Base-by-base conservation (phyloP, 1,140 invertebrate genomes). In the Nasonia longicornis region DNA sequence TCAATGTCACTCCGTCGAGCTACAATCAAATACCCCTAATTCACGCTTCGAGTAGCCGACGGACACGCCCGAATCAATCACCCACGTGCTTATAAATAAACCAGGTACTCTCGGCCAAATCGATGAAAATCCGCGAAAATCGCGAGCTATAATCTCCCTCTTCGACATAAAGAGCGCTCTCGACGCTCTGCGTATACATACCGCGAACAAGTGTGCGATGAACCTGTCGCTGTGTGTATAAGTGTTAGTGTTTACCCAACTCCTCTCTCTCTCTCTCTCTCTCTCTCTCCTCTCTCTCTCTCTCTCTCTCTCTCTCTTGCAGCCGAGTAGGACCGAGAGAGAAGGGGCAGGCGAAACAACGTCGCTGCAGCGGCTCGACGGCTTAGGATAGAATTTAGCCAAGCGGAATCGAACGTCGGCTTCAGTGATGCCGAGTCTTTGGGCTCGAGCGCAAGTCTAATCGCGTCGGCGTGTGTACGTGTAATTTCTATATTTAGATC, bases 371-470 rank as follows among this genome's bases (percentile, higher is more conserved):
- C 48, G 12, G 67, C 3, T 10, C 31, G 67, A 1, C 31, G 31
- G 31, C 31, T 35, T 35, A 35, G 31, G 31, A 12, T 67, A 67
- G 35, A 20, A 71, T 42, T 38, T 29, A 38, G 69, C 35, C 35
- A 20, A 42, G 31, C 20, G 69, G 35, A 71, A 71, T 71, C 69
- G 69, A 71, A 71, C 26, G 16, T 71, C 31, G 20, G 69, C 35
- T 8, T 71, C 69, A 71, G 69, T 71, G 35, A 35, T 38, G 52
- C 52, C 52, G 52, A 58, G 52, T 58, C 52, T 58, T n/a, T 14
- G 52, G 52, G 52, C 52, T 58, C 52, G 20, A 58, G 52, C 52
- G 52, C 52, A 20, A n/a, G 48, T 58, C 20, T 58, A 58, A 58
- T 58, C 52, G 52, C 52, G 20, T 58, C 52, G 16, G 20, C 52